Base-by-base conservation (phyloP, 2,797 vertebrate genomes). In the Mormyrops attenuatus region DNA sequence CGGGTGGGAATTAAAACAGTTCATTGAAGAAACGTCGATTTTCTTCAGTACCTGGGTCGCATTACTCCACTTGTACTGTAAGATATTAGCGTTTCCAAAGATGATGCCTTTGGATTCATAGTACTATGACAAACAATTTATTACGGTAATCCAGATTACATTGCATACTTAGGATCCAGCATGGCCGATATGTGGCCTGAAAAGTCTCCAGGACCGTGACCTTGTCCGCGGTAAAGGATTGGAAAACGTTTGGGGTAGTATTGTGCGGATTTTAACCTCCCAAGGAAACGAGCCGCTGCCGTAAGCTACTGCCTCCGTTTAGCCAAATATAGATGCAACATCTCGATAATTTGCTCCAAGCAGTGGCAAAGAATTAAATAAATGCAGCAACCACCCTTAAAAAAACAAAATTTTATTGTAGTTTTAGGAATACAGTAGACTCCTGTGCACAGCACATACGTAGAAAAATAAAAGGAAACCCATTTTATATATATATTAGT, bases 371-470 rank as follows among this genome's bases (percentile, higher is more conserved):
- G 22, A 41, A 50, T 86, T 44, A 22, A 89, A 85, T 69, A 66
- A 85, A 85, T 52, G 22, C 63, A 89, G 89, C 84, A 38, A 91
- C 92, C 90, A 86, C 63, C 92, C 94, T 95, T 97, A 97, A 94
- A 97, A 57, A 95, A 96, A 97, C 95, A 91, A 92, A 95, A 91
- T 94, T 97, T 97, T 96, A 95, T 96, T 96, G 93, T 94, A 91
- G 95, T 96, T 96, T 96, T 93, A 96, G 94, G 93, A 97, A 97
- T 97, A 97, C 96, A 96, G 95, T 96, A 93, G 95, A 97, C 94
- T 96, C 96, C 96, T 98, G 98, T 99, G 98, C 98, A 95, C 97
- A 98, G 98, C 98, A 99, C 97, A 97, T 97, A 97, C 96, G 95
- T 97, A 97, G 94, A 97, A 97, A 97, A 98, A 97, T 97, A 97